These are phyloP conservation scores for Petaurus breviceps DNA, from an alignment of 2,113 vertebrate genomes.

Conservation along the genomic window DNA sequence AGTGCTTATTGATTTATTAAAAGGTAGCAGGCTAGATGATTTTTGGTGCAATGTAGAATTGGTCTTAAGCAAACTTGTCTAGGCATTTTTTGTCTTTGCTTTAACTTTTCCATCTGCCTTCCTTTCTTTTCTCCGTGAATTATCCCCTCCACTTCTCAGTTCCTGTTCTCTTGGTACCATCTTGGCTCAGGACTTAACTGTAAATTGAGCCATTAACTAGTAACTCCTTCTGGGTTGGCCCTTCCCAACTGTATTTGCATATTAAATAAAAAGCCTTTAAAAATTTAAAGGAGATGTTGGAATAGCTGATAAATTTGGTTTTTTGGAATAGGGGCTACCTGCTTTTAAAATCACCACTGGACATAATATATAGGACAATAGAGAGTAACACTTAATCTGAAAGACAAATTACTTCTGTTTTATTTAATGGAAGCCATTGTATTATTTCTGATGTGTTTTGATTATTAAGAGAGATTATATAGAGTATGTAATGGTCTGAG, in stretches of 20 bases:
- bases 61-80: neutral
- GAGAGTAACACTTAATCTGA: neutral
- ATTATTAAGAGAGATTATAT: neutral
- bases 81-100: neutral
- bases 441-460: neutral
- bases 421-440: neutral
- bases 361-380: neutral
- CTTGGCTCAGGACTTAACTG: neutral
- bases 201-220: neutral
- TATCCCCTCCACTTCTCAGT: neutral
- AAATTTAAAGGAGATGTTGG: neutral
- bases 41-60: neutral
- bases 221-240: neutral
- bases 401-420: neutral
- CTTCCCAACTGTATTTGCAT: neutral
- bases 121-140: neutral
- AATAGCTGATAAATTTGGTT: neutral
- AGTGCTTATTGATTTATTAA: neutral
- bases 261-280: neutral
- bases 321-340: neutral
- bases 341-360: neutral
- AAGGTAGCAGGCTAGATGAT: neutral
- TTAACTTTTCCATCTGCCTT: neutral
- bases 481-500: neutral
- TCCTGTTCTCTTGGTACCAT: neutral